Percentiles rank a stretch among this genome's conserved stretches.
phyloP scores from a whole-genome alignment of 1,140 invertebrate species.

The Hycleus phaleratus region DNA sequence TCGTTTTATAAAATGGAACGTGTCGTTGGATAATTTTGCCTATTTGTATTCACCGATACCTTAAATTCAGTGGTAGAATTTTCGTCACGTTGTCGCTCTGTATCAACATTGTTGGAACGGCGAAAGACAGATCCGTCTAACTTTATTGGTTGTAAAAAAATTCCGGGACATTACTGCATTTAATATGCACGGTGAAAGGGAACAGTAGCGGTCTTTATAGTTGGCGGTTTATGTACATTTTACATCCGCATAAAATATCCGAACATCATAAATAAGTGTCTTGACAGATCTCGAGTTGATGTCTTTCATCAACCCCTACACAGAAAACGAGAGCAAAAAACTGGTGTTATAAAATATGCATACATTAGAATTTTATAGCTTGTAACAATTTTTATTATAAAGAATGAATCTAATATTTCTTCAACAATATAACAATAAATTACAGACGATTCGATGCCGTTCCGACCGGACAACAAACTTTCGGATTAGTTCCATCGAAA shows the following conservation, averaged over 20 bases:
- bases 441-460: no score
- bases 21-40: conserved; percentile 4
- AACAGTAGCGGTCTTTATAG: conserved; percentile 9
- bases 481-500: no score
- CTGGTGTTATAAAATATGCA: no score
- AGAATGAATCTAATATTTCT: no score
- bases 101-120: conserved; percentile 2
- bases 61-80: conserved; percentile 10
- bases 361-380: no score
- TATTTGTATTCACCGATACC: conserved; percentile 11
- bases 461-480: conserved; percentile 6
- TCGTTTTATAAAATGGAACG: not conserved
- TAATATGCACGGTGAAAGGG: conserved; percentile 18
- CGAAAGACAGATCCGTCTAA: no score
- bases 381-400: no score
- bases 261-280: conserved; percentile 16
- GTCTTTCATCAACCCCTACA: no score
- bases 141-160: conserved; percentile 12
- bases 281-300: conserved; percentile 7
- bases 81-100: conserved; percentile 22
- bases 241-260: conserved; percentile 19
- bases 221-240: conserved; percentile 15
- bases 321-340: no score
- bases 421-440: no score
- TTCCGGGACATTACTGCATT: conserved; percentile 13